These are phyloP conservation scores for Arge pagana DNA, from an alignment of 2,888 invertebrate species.

Conservation along the genomic window DNA sequence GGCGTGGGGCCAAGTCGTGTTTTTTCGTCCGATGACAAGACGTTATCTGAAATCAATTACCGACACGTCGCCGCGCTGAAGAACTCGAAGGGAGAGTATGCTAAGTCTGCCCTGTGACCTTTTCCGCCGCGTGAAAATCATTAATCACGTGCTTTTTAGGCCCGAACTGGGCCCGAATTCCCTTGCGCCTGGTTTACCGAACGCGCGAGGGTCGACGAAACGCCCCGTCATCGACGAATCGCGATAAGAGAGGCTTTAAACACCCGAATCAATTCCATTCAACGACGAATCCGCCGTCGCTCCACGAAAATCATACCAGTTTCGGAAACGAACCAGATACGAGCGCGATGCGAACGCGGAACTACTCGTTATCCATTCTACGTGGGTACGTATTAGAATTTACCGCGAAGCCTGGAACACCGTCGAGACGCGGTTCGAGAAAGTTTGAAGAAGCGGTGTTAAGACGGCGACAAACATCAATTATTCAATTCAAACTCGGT, in stretches of 20 bases:
- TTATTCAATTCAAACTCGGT: no score
- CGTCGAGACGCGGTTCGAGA: no score
- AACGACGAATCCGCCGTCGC: slow-evolving; percentile 3
- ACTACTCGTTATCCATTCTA: no score
- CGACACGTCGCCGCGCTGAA: slow-evolving; percentile 32
- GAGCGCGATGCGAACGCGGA: no score
- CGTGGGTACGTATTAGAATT: no score
- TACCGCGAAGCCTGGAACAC: no score
- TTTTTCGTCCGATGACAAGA: slow-evolving; percentile 37
- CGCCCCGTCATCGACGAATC: slow-evolving; percentile 49
- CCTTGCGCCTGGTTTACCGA: slow-evolving; percentile 56
- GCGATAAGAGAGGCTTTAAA: slow-evolving; percentile 41
- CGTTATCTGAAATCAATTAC: slow-evolving; percentile 52
- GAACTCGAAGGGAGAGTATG: slow-evolving; percentile 21
- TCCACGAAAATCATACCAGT: no score
- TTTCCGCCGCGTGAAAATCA: slow-evolving; percentile 46
- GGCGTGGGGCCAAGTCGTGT: slow-evolving; percentile 28
- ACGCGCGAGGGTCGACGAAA: slow-evolving; percentile 51
- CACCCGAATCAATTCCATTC: slow-evolving; percentile 18
- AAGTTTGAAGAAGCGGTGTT: no score
- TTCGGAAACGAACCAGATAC: no score
- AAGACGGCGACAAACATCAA: no score
- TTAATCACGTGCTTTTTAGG: slow-evolving; percentile 56
- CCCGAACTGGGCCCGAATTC: slow-evolving; percentile 43
- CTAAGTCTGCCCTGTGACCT: slow-evolving; percentile 31